Percentiles rank a stretch among this genome's conserved stretches.
These are phyloP conservation scores for silkworm (Bombyx mori) DNA, from an alignment of 1,140 invertebrate species.

Conservation along the genomic window ASM3026992v2 NC_085116.1:10507001-10507500, in stretches of 20 bases:
- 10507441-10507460: constrained; percentile 23
- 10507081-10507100: constrained; percentile 56
- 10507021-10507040: constrained; percentile 44
- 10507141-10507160: constrained; percentile 39
- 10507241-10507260: constrained; percentile 60
- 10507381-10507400: constrained; percentile 60
- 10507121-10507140: constrained; percentile 36
- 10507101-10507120: constrained; percentile 59
- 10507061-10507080: constrained; percentile 54
- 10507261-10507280: constrained; percentile 64
- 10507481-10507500: constrained; percentile 38
- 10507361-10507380: constrained; percentile 60
- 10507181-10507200: constrained; percentile 50
- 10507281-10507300: constrained; percentile 66
- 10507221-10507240: constrained; percentile 68
- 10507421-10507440: constrained; percentile 39
- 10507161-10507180: constrained; percentile 62
- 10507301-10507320: constrained; percentile 67
- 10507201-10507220: constrained; percentile 60
- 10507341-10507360: constrained; percentile 47
- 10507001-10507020: constrained; percentile 38
- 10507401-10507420: constrained; percentile 48
- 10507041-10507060: constrained; percentile 54
- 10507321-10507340: constrained; percentile 64
- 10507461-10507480: constrained; percentile 19